Base-by-base conservation (phyloP, 1,140 invertebrate genomes). In the Campoletis sonorensis region DNA sequence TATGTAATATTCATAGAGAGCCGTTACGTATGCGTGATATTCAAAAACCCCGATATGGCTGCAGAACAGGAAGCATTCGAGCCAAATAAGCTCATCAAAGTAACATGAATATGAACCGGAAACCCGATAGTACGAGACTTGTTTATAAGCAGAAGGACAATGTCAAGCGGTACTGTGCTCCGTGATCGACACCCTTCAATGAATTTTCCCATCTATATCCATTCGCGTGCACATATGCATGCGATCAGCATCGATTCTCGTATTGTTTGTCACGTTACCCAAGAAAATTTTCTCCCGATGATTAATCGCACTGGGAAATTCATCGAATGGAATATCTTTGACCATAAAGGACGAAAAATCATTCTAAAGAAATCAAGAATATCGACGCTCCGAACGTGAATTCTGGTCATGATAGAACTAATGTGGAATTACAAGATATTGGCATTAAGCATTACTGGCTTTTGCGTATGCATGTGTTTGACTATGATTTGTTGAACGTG, bases 131-230 rank as follows among this genome's bases (percentile, higher is more conserved):
- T 16, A 70, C 67, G 67, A 70, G 26, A 33, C 67, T 70, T 21
- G 67, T 30, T 15, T 18, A n/a, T n/a, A 70, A 64, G 23, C 1
- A 0, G 61, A 13, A 3, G 21, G 23, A 64, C 61, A 72, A 75
- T 75, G 40, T 49, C 72, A 40, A 75, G 72, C 72, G 72, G 72
- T 75, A 75, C 72, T 75, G 45, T 51, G 72, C 72, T 51, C 13
- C 72, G 72, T 75, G 72, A 75, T 75, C 72, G 51, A 70, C 67
- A 70, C 67, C 30, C 27, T 70, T n/a, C 13, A n/a, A 16, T 70
- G 67, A 70, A 2, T 70, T 70, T 45, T 45, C 40, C 13, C 40
- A 45, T n/a, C 11, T 10, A 45, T 11, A 13, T 45, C 5, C 40
- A 13, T 45, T 1, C 3, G 40, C n/a, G n/a, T n/a, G n/a, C n/a